Conservation (phyloP, 2,113 vertebrate genomes). For the Cryptotis parvus region DNA sequence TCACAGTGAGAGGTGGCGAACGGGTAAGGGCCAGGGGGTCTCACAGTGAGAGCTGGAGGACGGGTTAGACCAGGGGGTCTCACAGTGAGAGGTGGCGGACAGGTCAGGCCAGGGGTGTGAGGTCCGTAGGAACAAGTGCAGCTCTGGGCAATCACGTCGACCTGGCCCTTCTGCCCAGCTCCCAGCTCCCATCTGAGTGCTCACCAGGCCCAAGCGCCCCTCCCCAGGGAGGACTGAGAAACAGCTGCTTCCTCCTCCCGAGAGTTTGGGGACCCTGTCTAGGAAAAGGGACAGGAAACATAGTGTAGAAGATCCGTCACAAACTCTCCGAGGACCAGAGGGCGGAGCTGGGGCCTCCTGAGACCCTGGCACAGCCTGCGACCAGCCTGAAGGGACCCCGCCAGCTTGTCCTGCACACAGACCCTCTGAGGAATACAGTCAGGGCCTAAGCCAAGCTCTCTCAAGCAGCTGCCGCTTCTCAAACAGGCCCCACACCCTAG, state of each 20-base stretch:
- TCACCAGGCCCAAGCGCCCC: background rate
- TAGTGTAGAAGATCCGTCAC: background rate
- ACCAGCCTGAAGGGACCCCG: no score
- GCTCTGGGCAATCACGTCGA: background rate
- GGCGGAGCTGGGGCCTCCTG: no score
- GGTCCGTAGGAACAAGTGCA: background rate
- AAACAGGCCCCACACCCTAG: background rate
- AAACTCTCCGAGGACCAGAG: no score
- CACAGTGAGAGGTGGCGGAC: background rate
- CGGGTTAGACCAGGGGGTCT: background rate
- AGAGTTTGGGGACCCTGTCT: no score
- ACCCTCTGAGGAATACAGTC: background rate
- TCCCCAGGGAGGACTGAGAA: background rate
- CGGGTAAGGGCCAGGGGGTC: background rate
- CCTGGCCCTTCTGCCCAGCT: background rate
- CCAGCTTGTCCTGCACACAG: no score
- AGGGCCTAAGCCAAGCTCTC: background rate
- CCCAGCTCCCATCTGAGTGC: background rate
- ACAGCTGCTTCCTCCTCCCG: background rate
- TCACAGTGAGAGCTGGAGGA: background rate
- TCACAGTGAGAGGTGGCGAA: background rate
- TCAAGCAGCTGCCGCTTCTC: background rate
- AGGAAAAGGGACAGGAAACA: background rate
- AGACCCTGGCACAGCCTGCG: background rate
- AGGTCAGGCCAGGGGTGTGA: no score